Percentiles rank a stretch among this genome's conserved stretches.
These are phyloP conservation scores for Pitangus sulphuratus DNA, from an alignment of 2,797 vertebrate genomes.

Conservation along the genomic window DNA sequence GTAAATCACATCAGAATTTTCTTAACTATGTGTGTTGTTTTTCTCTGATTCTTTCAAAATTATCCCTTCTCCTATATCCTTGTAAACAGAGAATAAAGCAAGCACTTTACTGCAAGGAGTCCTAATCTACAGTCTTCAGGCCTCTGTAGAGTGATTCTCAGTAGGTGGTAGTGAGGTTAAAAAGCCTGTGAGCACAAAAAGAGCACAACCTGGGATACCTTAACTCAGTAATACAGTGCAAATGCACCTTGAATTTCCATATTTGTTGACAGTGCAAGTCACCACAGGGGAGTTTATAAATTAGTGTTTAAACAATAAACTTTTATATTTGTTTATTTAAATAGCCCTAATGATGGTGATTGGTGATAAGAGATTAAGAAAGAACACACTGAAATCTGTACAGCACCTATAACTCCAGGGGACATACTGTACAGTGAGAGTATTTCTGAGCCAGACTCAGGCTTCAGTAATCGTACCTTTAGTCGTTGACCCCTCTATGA, in stretches of 20 bases:
- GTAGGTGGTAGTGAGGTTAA: neutral
- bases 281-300: neutral
- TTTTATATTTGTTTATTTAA: neutral
- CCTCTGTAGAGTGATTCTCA: neutral
- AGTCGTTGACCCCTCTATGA: neutral
- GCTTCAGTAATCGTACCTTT: neutral
- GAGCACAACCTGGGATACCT: neutral
- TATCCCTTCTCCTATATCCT: neutral
- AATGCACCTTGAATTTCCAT: neutral
- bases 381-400: neutral
- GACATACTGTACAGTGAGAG: fast-evolving
- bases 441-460: neutral
- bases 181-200: neutral
- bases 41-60: neutral
- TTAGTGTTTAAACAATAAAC: neutral
- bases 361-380: neutral
- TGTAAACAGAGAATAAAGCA: neutral
- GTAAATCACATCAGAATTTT: neutral
- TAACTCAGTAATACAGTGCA: neutral
- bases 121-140: neutral
- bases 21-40: neutral
- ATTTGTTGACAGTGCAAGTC: neutral
- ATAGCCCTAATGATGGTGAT: neutral
- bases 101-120: neutral
- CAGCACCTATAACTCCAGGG: neutral